Percentiles rank a stretch among this genome's conserved stretches.
Evolutionary conservation across 1,140 invertebrate species (phyloP).

Genomic region (Oppia nitens): DNA sequence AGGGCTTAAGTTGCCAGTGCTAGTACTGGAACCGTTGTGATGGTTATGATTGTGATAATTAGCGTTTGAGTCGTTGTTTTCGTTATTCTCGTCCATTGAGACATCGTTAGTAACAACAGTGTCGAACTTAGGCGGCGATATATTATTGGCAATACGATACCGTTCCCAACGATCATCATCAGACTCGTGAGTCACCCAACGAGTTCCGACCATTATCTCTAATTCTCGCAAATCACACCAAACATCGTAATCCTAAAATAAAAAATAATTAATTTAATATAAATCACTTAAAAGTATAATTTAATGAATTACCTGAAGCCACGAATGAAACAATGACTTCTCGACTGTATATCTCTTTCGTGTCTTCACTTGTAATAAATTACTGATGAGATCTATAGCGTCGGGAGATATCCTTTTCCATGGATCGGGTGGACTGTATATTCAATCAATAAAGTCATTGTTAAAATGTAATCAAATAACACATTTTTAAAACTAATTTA

Average conservation of each 20-base stretch:
- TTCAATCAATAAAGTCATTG: not conserved
- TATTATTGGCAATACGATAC: conserved; percentile 31
- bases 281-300: not conserved
- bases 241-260: conserved; percentile 68
- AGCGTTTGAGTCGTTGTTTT: not conserved
- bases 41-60: not conserved
- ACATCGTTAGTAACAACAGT: not conserved
- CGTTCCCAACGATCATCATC: conserved; percentile 79
- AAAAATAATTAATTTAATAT: conserved; percentile 19
- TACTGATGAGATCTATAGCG: conserved; percentile 94
- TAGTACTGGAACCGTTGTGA: not conserved
- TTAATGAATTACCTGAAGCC: conserved; percentile 54
- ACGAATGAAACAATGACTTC: conserved; percentile 81
- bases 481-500: not conserved
- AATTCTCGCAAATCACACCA: conserved; percentile 83
- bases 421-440: conserved; percentile 58
- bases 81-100: not conserved
- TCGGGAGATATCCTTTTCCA: conserved; percentile 96
- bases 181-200: conserved; percentile 88
- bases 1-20: no score
- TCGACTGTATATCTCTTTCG: conserved; percentile 90
- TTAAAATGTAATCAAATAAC: not conserved
- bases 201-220: conserved; percentile 57
- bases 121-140: conserved; percentile 5
- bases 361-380: conserved; percentile 95